Conservation (phyloP, 2,113 vertebrate species). For the Scophthalmus maximus region DNA sequence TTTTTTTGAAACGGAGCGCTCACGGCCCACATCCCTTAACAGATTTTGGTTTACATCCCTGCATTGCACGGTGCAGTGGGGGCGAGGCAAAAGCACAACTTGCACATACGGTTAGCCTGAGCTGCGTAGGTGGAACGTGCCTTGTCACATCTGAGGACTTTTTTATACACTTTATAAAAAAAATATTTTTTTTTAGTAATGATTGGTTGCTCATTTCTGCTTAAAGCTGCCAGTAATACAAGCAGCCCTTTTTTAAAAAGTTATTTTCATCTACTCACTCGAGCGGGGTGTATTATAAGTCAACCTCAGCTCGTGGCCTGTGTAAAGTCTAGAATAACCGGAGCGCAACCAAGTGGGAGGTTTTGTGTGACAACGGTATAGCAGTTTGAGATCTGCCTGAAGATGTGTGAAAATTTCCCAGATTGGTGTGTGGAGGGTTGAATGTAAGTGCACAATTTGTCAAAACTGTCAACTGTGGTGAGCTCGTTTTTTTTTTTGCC, state of each 20-base stretch:
- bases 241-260: constrained; percentile 33
- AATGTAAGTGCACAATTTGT: constrained; percentile 70
- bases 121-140: constrained; percentile 41
- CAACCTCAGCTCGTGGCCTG: constrained; percentile 41
- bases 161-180: constrained; percentile 46
- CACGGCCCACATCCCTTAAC: constrained; percentile 43
- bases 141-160: constrained; percentile 51
- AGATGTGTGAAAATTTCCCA: constrained; percentile 55
- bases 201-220: constrained; percentile 50
- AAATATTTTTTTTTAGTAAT: constrained; percentile 44
- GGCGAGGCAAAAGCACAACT: constrained; percentile 48
- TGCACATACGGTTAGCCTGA: constrained; percentile 38
- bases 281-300: constrained; percentile 39
- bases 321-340: constrained; percentile 59
- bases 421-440: constrained; percentile 52
- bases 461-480: constrained; percentile 68
- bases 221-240: constrained; percentile 59
- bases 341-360: constrained; percentile 48
- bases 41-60: constrained; percentile 68
- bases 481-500: constrained; percentile 38
- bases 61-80: constrained; percentile 51
- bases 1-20: constrained; percentile 47
- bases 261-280: constrained; percentile 49
- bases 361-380: constrained; percentile 33
- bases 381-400: constrained; percentile 55